Base-by-base conservation (phyloP, 2,888 invertebrate genomes). In the Macroteleia sp. region DNA sequence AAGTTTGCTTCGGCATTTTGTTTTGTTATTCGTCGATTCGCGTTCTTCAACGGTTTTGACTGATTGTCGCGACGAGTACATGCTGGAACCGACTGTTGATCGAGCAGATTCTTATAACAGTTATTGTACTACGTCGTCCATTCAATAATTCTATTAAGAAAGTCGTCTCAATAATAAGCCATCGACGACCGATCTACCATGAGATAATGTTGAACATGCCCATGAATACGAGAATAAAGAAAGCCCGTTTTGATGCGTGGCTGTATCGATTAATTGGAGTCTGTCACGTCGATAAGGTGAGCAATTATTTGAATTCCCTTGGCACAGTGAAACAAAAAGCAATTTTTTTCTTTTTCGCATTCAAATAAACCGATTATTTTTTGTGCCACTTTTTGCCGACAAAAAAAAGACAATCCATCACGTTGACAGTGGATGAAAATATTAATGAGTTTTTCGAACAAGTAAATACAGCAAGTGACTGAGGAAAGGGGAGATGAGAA, bases 141-240 rank as follows among this genome's bases (percentile, higher is more conserved):
- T 48, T 39, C 46, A 61, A 74, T 74, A 50, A 67, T 66, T 73
- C 67, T 74, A 67, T 66, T 67, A 67, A 61, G 36, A 30, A 28
- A 57, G 50, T 46, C 25, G 22, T 59, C 59, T 66, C 46, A 46
- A 67, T 64, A 61, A 61, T 67, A 46, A 61, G 28, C 52, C 19
- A 70, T 61, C 44, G 42, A 12, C 59, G 59, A 52, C 36, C 46
- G 71, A 71, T 71, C 12, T 14, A 5, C 17, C 22, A 14, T 14
- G 17, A 46, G 71, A 71, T 62, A 71, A 56, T 14, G 41, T 54
- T 54, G 14, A 16, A 39, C 54, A 32, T 39, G 46, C 20, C 16
- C 34, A 30, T 19, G 57, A 52, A 46, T 46, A 17, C 17, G 34
- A 34, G 48, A 34, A 56, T 32, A 50, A 71, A 62, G 22, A 14